Evolutionary conservation across 1,140 invertebrate species (phyloP).

Genomic region (Xylocopa sonorina): DNA sequence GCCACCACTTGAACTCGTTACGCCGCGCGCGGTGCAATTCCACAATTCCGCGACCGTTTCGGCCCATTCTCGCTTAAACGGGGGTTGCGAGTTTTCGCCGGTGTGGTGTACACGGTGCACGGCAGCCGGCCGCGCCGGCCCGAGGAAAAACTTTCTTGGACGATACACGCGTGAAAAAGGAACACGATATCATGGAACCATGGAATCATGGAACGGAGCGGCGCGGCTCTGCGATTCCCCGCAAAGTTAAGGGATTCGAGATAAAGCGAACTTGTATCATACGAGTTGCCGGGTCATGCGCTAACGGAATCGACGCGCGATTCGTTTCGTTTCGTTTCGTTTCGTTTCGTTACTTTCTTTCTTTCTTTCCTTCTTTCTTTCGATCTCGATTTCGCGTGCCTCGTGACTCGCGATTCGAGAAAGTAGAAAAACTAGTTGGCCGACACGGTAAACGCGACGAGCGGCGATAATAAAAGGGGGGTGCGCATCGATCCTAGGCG

Average conservation of each 20-base stretch:
- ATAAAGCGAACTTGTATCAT: conserved; percentile 9
- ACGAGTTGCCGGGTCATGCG: neutral
- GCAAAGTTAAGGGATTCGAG: conserved; percentile 1
- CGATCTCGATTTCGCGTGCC: no score
- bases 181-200: neutral
- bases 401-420: no score
- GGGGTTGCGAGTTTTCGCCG: conserved; percentile 33
- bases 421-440: conserved; percentile 28
- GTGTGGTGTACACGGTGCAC: no score
- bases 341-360: no score
- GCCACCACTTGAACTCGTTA: conserved; percentile 65
- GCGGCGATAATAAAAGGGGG: conserved; percentile 37
- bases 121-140: neutral
- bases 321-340: no score
- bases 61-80: conserved; percentile 64
- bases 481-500: conserved; percentile 60
- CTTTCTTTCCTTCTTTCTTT: no score
- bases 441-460: conserved; percentile 28
- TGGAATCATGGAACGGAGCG: no score
- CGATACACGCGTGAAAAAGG: conserved; percentile 23
- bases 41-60: conserved; percentile 56
- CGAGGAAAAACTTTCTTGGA: conserved; percentile 39
- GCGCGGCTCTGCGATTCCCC: neutral
- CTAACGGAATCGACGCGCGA: neutral
- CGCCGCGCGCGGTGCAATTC: conserved; percentile 46